Evolutionary conservation across 2,888 invertebrate species (phyloP).

Genomic region (Calameuta filiformis): DNA sequence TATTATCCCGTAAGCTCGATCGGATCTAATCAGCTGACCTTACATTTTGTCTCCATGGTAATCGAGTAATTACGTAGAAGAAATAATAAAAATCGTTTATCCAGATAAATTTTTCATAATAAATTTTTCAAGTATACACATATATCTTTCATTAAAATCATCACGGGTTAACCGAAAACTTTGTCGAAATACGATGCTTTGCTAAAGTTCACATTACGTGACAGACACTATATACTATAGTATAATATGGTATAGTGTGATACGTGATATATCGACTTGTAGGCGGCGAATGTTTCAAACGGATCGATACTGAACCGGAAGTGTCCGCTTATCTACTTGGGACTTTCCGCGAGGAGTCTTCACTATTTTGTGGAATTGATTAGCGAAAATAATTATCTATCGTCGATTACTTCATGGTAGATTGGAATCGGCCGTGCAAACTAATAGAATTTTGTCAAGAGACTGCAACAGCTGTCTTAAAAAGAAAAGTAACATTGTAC

Average conservation of each 20-base stretch:
- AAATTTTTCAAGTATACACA: neutral
- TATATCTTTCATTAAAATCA: neutral
- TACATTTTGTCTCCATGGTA: neutral
- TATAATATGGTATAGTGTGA: neutral
- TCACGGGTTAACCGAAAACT: neutral
- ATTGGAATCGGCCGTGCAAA: neutral
- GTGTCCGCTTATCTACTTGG: neutral
- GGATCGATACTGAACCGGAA: constrained; percentile 13
- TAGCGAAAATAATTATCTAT: neutral
- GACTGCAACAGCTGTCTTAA: neutral
- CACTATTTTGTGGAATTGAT: neutral
- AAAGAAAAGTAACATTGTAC: neutral
- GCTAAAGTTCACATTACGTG: neutral
- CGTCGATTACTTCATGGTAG: neutral
- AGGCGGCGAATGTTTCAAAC: constrained; percentile 15
- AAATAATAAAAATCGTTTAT: neutral
- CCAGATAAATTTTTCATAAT: neutral
- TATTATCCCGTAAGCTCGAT: neutral
- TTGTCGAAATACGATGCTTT: neutral
- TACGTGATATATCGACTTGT: neutral
- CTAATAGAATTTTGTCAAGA: neutral
- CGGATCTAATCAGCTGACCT: neutral
- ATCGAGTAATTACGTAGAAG: neutral
- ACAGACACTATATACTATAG: neutral
- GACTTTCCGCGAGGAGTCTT: neutral